These are phyloP conservation scores for Nyctibius grandis DNA, from an alignment of 2,797 vertebrate genomes.

Conservation along the genomic window DNA sequence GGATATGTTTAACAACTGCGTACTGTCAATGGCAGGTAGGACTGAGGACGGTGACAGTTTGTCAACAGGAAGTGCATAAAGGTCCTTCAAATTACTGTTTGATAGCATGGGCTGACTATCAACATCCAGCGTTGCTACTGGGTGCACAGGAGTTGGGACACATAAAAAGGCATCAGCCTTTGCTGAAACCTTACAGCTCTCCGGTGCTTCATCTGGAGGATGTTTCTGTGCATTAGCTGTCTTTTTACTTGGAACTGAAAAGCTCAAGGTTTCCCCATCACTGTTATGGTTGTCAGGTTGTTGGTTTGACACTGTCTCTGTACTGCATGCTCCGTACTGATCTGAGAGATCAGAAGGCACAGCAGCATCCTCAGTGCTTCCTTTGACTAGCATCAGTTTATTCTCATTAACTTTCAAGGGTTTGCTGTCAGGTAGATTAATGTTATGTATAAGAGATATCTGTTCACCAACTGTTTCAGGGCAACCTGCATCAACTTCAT, in stretches of 20 bases:
- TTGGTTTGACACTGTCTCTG: not conserved
- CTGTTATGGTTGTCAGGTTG: slow-evolving; percentile 47
- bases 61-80: slow-evolving; percentile 34
- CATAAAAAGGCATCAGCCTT: slow-evolving; percentile 70
- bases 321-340: not conserved
- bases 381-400: not conserved
- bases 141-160: slow-evolving; percentile 53
- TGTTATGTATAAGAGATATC: not conserved
- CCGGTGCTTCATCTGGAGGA: slow-evolving; percentile 72
- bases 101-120: slow-evolving; percentile 65
- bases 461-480: not conserved
- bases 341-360: not conserved
- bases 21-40: slow-evolving; percentile 60
- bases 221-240: slow-evolving; percentile 73
- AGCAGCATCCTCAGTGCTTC: not conserved
- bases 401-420: slow-evolving; percentile 1
- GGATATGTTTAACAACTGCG: slow-evolving; percentile 67
- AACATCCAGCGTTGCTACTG: slow-evolving; percentile 69
- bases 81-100: slow-evolving; percentile 65
- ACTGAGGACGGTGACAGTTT: slow-evolving; percentile 44
- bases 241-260: slow-evolving; percentile 67
- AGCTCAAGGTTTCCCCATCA: slow-evolving; percentile 25
- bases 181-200: slow-evolving; percentile 61
- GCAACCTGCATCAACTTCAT: not conserved
- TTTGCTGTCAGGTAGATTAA: not conserved